phyloP scores from a whole-genome alignment of 1,140 invertebrate genomes.

The Drosophila truncata region DNA sequence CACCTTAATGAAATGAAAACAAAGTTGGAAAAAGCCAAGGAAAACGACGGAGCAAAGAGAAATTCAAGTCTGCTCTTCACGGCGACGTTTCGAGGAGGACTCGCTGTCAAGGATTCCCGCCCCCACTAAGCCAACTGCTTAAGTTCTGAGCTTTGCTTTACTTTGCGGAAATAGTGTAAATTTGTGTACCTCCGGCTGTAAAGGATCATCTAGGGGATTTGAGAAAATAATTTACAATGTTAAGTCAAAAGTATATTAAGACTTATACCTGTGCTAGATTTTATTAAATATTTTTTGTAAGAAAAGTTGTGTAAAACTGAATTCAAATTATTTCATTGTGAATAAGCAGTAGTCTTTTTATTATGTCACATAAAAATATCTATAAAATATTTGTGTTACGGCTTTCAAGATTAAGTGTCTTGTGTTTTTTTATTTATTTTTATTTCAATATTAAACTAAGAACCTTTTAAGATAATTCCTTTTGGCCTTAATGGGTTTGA shows the following conservation, averaged over 20 bases:
- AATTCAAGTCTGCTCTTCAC: slow-evolving; percentile 33
- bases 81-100: slow-evolving; percentile 23
- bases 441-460: rapidly evolving
- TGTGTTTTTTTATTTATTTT: too few species aligned
- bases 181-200: slow-evolving; percentile 12
- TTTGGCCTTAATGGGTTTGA: too few species aligned
- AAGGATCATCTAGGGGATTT: neutral
- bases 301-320: neutral
- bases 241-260: neutral
- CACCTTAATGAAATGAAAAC: slow-evolving; percentile 75
- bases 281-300: neutral
- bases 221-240: neutral
- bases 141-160: slow-evolving; percentile 28
- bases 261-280: too few species aligned
- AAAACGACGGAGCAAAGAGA: slow-evolving; percentile 19
- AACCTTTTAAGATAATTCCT: neutral
- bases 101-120: slow-evolving; percentile 24
- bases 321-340: neutral
- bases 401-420: neutral
- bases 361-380: neutral
- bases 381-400: too few species aligned
- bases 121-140: slow-evolving; percentile 26
- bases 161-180: slow-evolving; percentile 12
- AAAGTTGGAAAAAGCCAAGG: slow-evolving; percentile 53
- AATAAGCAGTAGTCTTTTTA: neutral